These are phyloP conservation scores for Anas bernieri DNA, from an alignment of 2,797 vertebrate genomes.

Conservation along the genomic window DNA sequence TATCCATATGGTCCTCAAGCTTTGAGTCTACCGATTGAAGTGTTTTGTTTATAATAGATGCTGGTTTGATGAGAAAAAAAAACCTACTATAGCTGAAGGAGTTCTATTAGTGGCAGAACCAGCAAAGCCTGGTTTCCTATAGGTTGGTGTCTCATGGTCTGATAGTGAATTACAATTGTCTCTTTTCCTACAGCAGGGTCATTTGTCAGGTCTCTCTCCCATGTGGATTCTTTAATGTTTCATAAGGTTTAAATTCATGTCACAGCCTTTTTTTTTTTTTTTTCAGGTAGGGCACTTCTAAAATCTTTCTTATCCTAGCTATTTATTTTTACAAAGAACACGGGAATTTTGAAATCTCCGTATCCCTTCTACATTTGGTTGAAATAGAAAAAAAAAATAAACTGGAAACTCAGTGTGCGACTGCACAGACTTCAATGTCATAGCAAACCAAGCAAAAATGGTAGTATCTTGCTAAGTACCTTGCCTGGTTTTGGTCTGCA, in stretches of 20 bases:
- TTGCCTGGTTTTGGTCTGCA: neutral
- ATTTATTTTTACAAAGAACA: slow-evolving; percentile 16
- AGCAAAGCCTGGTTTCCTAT: slow-evolving; percentile 9
- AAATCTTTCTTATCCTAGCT: neutral
- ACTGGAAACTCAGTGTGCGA: neutral
- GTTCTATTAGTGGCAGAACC: slow-evolving; percentile 26
- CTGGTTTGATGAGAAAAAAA: neutral
- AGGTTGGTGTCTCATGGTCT: neutral
- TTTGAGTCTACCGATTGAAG: slow-evolving; percentile 29
- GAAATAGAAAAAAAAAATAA: neutral
- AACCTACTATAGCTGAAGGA: neutral
- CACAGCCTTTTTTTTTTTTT: neutral
- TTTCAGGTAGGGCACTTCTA: neutral
- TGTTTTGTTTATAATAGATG: slow-evolving; percentile 43
- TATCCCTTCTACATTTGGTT: neutral
- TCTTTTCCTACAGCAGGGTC: neutral
- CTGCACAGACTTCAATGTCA: neutral
- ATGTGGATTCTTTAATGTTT: slow-evolving; percentile 50
- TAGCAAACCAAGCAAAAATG: neutral
- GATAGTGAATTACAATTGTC: slow-evolving; percentile 28
- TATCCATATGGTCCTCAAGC: slow-evolving; percentile 4
- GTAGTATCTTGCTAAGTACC: neutral
- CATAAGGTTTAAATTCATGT: slow-evolving; percentile 26
- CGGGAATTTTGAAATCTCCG: neutral
- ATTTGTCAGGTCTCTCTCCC: slow-evolving; percentile 38